These are phyloP conservation scores for Podarcis siculus DNA, from an alignment of 2,797 vertebrate genomes.

Conservation along the genomic window DNA sequence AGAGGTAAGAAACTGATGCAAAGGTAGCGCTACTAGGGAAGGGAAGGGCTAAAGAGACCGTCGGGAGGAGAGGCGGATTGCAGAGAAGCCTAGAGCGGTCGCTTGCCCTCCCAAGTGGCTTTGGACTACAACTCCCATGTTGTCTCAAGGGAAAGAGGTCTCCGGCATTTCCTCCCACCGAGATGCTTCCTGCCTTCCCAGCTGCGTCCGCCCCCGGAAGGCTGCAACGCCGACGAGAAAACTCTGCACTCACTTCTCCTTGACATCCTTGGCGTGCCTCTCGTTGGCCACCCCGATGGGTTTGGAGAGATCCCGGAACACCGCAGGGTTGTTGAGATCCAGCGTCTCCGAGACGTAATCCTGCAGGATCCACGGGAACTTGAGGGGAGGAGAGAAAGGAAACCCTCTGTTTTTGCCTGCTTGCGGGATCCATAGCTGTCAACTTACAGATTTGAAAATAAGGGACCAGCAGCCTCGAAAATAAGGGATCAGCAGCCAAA, in stretches of 20 bases:
- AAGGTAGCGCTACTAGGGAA: too few species aligned
- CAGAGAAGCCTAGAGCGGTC: too few species aligned
- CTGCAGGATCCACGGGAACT: slow-evolving; percentile 96
- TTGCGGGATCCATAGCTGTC: neutral
- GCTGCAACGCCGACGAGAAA: slow-evolving; percentile 51
- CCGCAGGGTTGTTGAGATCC: slow-evolving; percentile 87
- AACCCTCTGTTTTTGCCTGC: slow-evolving; percentile 28
- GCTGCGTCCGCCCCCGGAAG: neutral
- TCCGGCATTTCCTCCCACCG: too few species aligned
- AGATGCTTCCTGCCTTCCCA: neutral
- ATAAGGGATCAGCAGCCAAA: too few species aligned
- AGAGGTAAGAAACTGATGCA: too few species aligned
- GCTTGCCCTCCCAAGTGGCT: too few species aligned
- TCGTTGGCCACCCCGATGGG: slow-evolving; percentile 95
- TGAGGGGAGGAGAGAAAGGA: neutral
- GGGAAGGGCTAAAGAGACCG: too few species aligned
- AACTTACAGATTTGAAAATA: too few species aligned
- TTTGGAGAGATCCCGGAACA: slow-evolving; percentile 96
- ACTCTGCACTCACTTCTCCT: slow-evolving; percentile 88
- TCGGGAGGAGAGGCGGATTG: too few species aligned
- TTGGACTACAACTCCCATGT: neutral
- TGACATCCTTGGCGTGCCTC: slow-evolving; percentile 91
- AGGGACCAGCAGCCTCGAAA: too few species aligned
- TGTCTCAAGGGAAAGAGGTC: neutral
- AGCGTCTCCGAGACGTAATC: slow-evolving; percentile 89